Evolutionary conservation across 2,797 vertebrate genomes (phyloP).

Genomic region (Falco cherrug): DNA sequence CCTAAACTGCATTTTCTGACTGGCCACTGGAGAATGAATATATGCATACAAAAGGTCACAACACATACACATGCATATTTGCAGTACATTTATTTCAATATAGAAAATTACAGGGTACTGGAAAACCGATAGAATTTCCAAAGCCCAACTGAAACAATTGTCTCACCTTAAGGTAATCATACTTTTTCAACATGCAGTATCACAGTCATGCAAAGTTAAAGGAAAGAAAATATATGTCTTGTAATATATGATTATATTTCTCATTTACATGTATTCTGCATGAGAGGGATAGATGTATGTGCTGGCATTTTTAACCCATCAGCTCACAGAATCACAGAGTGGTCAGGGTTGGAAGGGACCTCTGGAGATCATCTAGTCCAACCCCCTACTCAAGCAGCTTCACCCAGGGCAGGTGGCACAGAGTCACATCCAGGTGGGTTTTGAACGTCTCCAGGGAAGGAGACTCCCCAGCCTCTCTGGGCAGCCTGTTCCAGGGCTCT

Average conservation of each 20-base stretch:
- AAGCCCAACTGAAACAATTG: not conserved
- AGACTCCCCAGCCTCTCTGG: no score
- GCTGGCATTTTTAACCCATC: not conserved
- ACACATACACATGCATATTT: not conserved
- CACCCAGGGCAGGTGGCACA: no score
- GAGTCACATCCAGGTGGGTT: no score
- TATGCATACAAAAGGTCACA: not conserved
- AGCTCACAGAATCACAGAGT: not conserved
- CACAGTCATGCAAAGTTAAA: not conserved
- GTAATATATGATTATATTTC: not conserved
- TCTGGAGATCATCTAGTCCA: no score
- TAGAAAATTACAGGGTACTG: not conserved
- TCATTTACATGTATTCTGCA: not conserved
- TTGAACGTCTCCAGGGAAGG: no score
- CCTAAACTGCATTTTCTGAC: not conserved
- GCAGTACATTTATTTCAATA: not conserved
- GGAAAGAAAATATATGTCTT: not conserved
- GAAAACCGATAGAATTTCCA: not conserved
- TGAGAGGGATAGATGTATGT: not conserved
- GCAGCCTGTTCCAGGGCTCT: no score
- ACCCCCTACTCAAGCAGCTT: no score
- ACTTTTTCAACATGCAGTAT: not conserved
- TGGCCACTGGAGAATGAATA: accelerated
- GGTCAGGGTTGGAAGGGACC: no score
- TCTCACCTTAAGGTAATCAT: not conserved